phyloP scores from a whole-genome alignment of 2,888 invertebrate genomes.

The Acrocyrtus sp. region DNA sequence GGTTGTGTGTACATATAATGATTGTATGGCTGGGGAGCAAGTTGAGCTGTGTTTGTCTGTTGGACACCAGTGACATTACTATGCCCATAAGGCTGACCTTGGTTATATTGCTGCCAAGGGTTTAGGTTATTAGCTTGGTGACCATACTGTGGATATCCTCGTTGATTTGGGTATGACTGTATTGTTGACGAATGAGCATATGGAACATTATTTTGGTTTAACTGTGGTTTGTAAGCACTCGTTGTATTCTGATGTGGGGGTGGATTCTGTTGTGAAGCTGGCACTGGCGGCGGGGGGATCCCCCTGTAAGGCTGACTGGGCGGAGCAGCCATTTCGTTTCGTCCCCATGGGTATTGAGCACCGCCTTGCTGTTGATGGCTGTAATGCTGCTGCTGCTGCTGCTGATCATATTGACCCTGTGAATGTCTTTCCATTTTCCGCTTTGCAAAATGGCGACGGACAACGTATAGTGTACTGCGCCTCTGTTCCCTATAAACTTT shows the following conservation, averaged over 20 bases:
- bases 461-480: no score
- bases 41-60: not conserved
- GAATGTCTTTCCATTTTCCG: constrained; percentile 22
- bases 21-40: constrained; percentile 12
- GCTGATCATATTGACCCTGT: constrained; percentile 20
- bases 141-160: constrained; percentile 17
- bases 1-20: constrained; percentile 25
- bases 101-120: constrained; percentile 33
- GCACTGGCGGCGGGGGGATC: not conserved
- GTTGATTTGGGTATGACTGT: constrained; percentile 27
- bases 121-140: constrained; percentile 13
- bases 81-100: constrained; percentile 13
- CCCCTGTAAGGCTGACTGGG: no score
- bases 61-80: not conserved
- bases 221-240: constrained; percentile 33
- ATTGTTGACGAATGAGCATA: not conserved
- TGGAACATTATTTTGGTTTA: constrained; percentile 1
- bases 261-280: not conserved
- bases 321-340: constrained; percentile 5
- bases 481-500: no score
- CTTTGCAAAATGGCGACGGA: not conserved
- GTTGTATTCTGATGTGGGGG: not conserved
- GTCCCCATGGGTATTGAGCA: constrained; percentile 11
- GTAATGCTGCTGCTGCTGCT: constrained; percentile 20
- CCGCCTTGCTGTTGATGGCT: constrained; percentile 20